These are phyloP conservation scores for Phengaris arion DNA, from an alignment of 2,888 invertebrate genomes.

Conservation along the genomic window DNA sequence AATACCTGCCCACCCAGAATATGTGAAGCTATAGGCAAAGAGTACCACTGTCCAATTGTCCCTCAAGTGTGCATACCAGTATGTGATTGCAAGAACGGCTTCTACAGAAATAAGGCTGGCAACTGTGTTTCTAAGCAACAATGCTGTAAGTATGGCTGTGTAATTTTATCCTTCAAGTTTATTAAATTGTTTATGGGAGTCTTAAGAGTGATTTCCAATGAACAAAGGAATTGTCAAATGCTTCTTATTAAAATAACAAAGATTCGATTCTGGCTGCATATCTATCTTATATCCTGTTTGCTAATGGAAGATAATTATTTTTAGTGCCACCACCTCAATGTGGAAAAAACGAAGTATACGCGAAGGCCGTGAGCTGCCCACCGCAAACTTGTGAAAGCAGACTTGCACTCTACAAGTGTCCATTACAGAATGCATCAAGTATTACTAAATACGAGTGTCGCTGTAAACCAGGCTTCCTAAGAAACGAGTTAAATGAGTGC, in stretches of 20 bases:
- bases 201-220: too few species aligned
- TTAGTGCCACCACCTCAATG: conserved; percentile 35
- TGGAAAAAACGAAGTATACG: conserved; percentile 43
- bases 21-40: conserved; percentile 30
- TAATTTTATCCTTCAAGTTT: too few species aligned
- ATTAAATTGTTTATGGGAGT: too few species aligned
- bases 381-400: conserved; percentile 43
- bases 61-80: conserved; percentile 27
- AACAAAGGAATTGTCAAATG: too few species aligned
- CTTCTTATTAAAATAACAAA: too few species aligned
- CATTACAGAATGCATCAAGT: conserved; percentile 31
- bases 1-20: conserved; percentile 26
- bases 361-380: conserved; percentile 43
- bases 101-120: conserved; percentile 31
- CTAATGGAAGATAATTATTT: not conserved
- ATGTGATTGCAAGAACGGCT: conserved; percentile 31
- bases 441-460: conserved; percentile 40
- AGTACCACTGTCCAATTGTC: conserved; percentile 1
- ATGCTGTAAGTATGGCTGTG: conserved; percentile 19
- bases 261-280: not conserved
- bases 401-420: conserved; percentile 39
- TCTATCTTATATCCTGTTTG: not conserved
- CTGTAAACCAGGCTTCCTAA: conserved; percentile 43
- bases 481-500: conserved; percentile 42
- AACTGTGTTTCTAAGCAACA: conserved; percentile 32